Evolutionary conservation across 2,113 vertebrate species (phyloP).

Genomic region (Bolborhynchus lineola): DNA sequence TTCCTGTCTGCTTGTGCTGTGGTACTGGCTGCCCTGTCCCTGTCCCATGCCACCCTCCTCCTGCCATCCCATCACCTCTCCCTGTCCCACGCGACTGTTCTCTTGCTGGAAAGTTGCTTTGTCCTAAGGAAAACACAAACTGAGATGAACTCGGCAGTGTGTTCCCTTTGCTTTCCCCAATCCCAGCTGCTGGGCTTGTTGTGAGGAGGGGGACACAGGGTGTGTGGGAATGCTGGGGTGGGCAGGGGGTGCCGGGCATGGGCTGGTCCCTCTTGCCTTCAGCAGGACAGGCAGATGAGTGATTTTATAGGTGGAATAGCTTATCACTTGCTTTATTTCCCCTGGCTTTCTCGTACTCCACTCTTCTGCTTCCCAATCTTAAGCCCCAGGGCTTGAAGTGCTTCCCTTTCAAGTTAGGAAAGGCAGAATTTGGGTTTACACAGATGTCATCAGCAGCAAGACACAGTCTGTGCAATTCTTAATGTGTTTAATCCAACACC

Average conservation of each 20-base stretch:
- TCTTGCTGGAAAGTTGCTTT: not conserved
- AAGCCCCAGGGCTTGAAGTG: not conserved
- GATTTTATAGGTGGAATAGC: not conserved
- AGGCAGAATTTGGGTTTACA: not conserved
- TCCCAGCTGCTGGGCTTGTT: not conserved
- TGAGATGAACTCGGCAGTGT: not conserved
- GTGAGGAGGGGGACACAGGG: not conserved
- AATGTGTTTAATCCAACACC: not conserved
- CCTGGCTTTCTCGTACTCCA: not conserved
- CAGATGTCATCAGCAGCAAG: not conserved
- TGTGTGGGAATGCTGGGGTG: not conserved
- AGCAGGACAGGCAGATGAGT: not conserved
- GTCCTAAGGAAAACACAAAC: slow-evolving; percentile 16
- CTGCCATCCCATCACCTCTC: not conserved
- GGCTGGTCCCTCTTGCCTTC: not conserved
- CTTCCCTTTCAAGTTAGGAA: not conserved
- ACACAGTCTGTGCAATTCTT: not conserved
- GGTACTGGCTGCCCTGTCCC: not conserved
- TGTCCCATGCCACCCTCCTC: not conserved
- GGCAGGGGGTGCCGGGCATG: not conserved
- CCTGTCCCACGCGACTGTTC: not conserved
- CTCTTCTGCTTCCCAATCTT: not conserved
- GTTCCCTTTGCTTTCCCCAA: not conserved
- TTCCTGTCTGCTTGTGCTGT: not conserved
- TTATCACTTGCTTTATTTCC: not conserved